Conservation (phyloP, 2,797 vertebrate genomes). For the Nannoperca obscura region DNA sequence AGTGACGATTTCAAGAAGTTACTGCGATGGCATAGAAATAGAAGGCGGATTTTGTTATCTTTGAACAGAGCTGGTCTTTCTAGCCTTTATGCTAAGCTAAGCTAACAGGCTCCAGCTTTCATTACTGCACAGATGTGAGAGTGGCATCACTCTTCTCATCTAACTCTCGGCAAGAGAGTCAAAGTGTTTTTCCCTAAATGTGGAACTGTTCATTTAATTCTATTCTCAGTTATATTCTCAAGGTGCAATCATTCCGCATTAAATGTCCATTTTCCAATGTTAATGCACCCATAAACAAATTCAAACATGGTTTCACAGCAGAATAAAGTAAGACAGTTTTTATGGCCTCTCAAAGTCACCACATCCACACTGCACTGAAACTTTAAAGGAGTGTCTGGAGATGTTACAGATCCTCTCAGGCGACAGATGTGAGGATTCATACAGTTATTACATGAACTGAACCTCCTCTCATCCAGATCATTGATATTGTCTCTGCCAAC, state of each 20-base stretch:
- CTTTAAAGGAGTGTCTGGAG: background rate
- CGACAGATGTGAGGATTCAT: conserved; percentile 51
- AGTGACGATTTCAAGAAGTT: background rate
- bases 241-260: background rate
- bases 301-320: background rate
- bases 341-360: background rate
- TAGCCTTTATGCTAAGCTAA: background rate
- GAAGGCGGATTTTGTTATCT: background rate
- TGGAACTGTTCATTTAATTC: background rate
- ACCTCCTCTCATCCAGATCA: conserved; percentile 19
- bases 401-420: conserved; percentile 7
- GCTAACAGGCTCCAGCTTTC: background rate
- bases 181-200: background rate
- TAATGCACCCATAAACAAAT: background rate
- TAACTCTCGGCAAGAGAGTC: background rate
- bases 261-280: background rate
- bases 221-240: background rate
- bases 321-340: conserved; percentile 12
- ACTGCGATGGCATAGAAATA: background rate
- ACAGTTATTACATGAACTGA: conserved; percentile 24
- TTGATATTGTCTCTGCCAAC: conserved; percentile 42
- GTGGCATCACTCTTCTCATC: too few relatives aligned
- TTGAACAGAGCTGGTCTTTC: background rate
- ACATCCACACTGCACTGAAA: background rate
- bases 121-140: background rate